Evolutionary conservation across 2,113 vertebrate genomes (phyloP).

Genomic region (Elephantulus edwardii): DNA sequence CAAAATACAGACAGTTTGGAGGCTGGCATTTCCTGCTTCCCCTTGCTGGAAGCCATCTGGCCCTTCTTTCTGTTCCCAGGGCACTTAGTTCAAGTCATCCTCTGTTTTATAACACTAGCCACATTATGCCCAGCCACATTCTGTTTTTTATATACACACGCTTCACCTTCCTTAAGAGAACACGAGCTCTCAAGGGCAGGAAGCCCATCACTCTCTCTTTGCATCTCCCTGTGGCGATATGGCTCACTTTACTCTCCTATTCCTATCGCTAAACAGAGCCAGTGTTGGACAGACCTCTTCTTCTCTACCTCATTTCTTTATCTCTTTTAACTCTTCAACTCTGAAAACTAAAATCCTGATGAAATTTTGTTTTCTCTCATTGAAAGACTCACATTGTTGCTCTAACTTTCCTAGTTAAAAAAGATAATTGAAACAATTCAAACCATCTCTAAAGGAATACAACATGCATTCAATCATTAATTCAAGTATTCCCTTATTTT

Average conservation of each 20-base stretch:
- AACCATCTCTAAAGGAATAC: not conserved
- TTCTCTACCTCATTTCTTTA: not conserved
- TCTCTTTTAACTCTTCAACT: not conserved
- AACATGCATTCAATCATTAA: not conserved
- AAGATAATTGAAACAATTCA: not conserved
- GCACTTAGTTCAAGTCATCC: not conserved
- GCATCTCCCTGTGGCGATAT: not conserved
- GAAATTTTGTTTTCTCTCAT: constrained; percentile 1
- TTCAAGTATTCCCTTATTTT: not conserved
- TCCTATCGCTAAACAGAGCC: too few species aligned
- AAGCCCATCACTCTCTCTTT: not conserved
- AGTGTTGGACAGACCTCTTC: accelerated
- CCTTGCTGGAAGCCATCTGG: constrained; percentile 1
- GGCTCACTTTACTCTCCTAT: too few species aligned
- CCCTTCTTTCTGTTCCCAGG: not conserved
- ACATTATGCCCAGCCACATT: not conserved
- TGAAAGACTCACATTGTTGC: not conserved
- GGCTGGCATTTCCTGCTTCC: constrained; percentile 40
- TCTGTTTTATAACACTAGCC: not conserved
- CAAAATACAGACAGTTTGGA: constrained; percentile 19
- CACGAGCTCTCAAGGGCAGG: not conserved
- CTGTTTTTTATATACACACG: not conserved
- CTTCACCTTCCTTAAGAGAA: not conserved
- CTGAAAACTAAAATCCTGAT: not conserved
- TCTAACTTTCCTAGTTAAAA: not conserved